These are phyloP conservation scores for Drosophila sulfurigaster DNA, from an alignment of 1,140 invertebrate genomes.

Conservation along the genomic window DNA sequence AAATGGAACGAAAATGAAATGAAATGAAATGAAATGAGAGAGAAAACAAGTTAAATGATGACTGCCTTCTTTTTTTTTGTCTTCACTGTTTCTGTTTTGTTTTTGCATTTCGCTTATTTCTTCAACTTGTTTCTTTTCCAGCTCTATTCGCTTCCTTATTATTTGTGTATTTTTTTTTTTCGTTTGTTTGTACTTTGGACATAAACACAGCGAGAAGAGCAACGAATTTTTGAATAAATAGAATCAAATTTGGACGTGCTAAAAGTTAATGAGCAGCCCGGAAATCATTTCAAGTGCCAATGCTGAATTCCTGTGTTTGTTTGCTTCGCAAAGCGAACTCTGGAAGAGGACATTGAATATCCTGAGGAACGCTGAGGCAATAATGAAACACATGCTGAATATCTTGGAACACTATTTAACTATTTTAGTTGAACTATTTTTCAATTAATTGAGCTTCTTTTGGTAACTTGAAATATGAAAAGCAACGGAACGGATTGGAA, in stretches of 20 bases:
- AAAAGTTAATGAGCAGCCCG: conserved; percentile 71
- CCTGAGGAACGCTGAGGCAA: no score
- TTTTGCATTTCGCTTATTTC: neutral
- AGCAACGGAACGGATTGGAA: neutral
- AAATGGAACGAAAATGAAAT: conserved; percentile 12
- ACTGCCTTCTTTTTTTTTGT: conserved; percentile 26
- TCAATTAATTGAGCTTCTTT: no score
- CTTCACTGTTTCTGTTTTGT: neutral
- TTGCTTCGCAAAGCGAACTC: no score
- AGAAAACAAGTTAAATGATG: conserved; percentile 33
- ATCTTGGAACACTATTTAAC: no score
- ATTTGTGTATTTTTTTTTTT: conserved; percentile 9
- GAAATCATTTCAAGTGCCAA: conserved; percentile 65
- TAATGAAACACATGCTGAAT: no score
- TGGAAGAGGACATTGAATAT: neutral
- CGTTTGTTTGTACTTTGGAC: conserved; percentile 10
- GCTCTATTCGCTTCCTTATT: conserved; percentile 10
- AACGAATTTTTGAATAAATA: conserved; percentile 63
- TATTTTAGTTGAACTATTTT: no score
- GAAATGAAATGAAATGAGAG: neutral
- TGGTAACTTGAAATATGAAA: no score
- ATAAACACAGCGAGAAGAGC: conserved; percentile 30
- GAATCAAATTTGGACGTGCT: conserved; percentile 67
- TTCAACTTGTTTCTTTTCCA: neutral
- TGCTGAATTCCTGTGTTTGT: neutral